Base-by-base conservation (phyloP, 2,888 invertebrate genomes). In the Drosophila monieri region DNA sequence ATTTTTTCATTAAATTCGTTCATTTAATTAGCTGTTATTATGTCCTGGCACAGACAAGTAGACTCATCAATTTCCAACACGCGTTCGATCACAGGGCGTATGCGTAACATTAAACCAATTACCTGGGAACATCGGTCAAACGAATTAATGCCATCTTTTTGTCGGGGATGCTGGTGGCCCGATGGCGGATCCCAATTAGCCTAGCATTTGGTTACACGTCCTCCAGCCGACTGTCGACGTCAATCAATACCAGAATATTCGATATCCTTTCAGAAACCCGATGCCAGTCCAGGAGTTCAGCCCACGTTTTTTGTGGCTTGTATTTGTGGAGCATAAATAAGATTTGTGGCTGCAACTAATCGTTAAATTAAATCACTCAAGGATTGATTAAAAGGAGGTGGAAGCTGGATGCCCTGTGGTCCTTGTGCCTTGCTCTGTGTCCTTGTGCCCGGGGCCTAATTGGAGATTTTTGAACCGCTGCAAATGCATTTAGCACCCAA, bases 401-500 rank as follows among this genome's bases (percentile, higher is more conserved):
- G 25, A 8, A 27, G 8, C 25, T 27, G 6, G 2, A 27, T 27
- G 25, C 25, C 25, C 25, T 27, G 25, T 27, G 35, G 35, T n/a
- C 35, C 6, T 12, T n/a, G 5, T 35, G 35, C 12, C 39, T 9
- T 3, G 14, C 37, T 39, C 8, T 15, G 6, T 39, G 32, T 32
- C 32, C n/a, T n/a, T 32, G 32, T 1, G 39, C 39, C 39, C 9
- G 1, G 39, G 39, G 39, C 39, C 39, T 41, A 41, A 41, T 41
- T 41, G 39, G 15, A 18, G 39, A 18, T 41, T 41, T 41, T 41
- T 41, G 39, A 41, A 18, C 39, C 39, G 39, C 39, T 43, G 43
- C 43, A 43, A 43, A 21, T 43, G 43, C 43, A 43, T 21, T 43
- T 84, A 68, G 61, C 78, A 60, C 69, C 58, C 68, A 74, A 80